Percentiles rank a stretch among this genome's conserved stretches.
Evolutionary conservation across 2,888 invertebrate genomes (phyloP).

Genomic region (Xestia ashworthii): DNA sequence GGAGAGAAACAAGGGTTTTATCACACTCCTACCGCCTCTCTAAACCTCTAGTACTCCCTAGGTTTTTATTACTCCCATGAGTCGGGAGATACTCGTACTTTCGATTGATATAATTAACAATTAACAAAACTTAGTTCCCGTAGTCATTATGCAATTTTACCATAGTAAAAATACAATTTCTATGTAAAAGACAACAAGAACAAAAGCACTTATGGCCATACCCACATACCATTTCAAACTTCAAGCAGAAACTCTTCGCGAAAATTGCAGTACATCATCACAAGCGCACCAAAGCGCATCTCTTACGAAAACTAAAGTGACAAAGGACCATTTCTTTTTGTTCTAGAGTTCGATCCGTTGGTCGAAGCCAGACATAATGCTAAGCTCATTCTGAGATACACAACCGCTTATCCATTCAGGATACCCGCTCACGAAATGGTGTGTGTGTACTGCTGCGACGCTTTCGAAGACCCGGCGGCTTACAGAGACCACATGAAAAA

Average conservation of each 20-base stretch:
- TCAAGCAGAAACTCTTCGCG: background rate
- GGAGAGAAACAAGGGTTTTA: background rate
- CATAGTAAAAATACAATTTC: background rate
- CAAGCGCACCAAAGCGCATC: slow-evolving; percentile 8
- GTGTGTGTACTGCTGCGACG: slow-evolving; percentile 80
- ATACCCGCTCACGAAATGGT: slow-evolving; percentile 77
- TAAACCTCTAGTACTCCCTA: background rate
- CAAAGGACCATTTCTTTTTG: slow-evolving; percentile 78
- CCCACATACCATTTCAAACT: background rate
- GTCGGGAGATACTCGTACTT: background rate
- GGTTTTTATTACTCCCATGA: background rate
- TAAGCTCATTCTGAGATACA: slow-evolving; percentile 77
- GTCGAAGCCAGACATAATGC: slow-evolving; percentile 80
- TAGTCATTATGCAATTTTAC: background rate
- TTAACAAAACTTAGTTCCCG: background rate
- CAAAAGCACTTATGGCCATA: background rate
- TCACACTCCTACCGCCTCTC: background rate
- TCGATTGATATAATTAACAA: background rate
- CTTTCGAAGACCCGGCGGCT: slow-evolving; percentile 71
- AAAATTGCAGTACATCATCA: background rate
- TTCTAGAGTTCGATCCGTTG: slow-evolving; percentile 80
- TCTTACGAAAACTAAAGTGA: slow-evolving; percentile 57
- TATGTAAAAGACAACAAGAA: background rate
- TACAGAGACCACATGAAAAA: slow-evolving; percentile 79
- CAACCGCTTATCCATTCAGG: slow-evolving; percentile 81